A percentile compares a stretch with the other conserved stretches of the same genome.
Evolutionary conservation across 2,113 vertebrate genomes (phyloP).

Genomic region (Leptosomus discolor): DNA sequence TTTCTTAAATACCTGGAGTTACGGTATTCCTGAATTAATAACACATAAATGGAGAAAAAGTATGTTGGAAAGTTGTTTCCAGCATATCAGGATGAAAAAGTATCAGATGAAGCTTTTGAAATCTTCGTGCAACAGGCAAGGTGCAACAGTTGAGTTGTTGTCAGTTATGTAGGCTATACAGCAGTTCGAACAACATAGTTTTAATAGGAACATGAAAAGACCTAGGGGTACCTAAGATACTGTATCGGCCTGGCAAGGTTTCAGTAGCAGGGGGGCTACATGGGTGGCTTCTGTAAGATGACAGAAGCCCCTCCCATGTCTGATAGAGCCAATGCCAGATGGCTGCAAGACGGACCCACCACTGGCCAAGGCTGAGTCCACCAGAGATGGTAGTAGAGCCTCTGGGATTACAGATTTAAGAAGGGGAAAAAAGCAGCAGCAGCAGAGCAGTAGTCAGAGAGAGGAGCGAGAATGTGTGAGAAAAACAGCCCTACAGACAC

Average conservation of each 20-base stretch:
- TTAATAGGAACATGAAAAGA: neutral
- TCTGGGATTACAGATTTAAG: neutral
- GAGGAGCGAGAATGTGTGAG: neutral
- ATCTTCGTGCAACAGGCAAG: neutral
- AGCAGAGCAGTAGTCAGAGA: neutral
- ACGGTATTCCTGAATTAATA: neutral
- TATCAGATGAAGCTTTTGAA: neutral
- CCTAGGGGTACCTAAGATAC: neutral
- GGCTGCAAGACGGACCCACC: rapidly evolving
- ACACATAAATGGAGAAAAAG: neutral
- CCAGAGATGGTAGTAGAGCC: rapidly evolving
- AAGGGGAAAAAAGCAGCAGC: neutral
- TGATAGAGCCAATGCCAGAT: rapidly evolving
- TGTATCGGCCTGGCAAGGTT: neutral
- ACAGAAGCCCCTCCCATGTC: neutral
- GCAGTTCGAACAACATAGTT: neutral
- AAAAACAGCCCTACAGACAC: neutral
- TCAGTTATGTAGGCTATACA: too few species aligned
- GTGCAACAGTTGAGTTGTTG: neutral
- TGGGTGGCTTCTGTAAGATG: neutral
- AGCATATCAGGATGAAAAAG: neutral
- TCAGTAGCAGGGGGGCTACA: neutral
- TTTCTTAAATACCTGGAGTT: neutral
- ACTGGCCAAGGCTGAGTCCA: neutral
- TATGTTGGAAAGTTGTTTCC: neutral